Evolutionary conservation across 37 sponge, comb jelly and placozoan genomes (phyloP).

Genomic region (Crambe crambe): DNA sequence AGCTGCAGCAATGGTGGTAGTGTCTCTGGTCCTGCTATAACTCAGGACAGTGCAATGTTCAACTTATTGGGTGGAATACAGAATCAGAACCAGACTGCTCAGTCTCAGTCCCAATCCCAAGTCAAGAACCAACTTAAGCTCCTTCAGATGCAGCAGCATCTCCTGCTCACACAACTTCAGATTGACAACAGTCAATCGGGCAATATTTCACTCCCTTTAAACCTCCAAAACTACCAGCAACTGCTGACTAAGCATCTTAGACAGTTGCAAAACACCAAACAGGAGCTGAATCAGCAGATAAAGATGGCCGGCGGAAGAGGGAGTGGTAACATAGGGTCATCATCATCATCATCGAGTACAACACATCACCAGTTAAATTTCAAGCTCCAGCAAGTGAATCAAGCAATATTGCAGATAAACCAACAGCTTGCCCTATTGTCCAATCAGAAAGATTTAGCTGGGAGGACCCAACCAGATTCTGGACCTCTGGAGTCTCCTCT

Average conservation of each 20-base stretch:
- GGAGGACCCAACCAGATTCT: background rate
- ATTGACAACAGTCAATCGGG: background rate
- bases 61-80: too few relatives aligned
- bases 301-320: background rate
- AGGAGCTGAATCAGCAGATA: conserved; percentile 39
- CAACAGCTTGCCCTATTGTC: conserved; percentile 49
- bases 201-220: background rate
- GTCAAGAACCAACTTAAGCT: background rate
- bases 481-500: background rate
- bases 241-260: conserved; percentile 32
- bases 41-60: background rate
- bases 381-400: conserved; percentile 27
- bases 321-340: too few relatives aligned
- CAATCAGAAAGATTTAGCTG: background rate
- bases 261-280: conserved; percentile 31
- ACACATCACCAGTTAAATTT: background rate
- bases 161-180: conserved; percentile 16
- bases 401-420: conserved; percentile 24
- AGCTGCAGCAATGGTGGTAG: background rate
- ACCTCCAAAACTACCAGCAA: conserved; percentile 33
- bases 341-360: too few relatives aligned
- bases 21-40: background rate
- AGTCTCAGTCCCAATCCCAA: background rate
- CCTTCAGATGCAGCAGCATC: conserved; percentile 32
- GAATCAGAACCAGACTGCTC: background rate